Evolutionary conservation across 2,888 invertebrate genomes (phyloP).

Genomic region (Megaustenia siamemsis): DNA sequence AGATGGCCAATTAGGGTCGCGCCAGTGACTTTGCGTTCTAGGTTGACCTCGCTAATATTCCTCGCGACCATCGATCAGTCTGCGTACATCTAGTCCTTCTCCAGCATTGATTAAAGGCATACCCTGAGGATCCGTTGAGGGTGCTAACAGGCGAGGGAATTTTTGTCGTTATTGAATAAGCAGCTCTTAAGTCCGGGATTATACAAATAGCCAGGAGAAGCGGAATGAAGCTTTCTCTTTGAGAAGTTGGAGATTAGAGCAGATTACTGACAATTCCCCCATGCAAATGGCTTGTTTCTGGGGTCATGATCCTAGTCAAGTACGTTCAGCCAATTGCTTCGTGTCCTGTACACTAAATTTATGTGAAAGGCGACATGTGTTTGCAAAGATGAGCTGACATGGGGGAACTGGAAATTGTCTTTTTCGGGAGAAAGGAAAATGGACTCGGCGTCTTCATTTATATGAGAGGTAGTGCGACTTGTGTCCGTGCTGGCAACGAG

Average conservation of each 20-base stretch:
- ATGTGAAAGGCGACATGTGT: no score
- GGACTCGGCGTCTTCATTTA: no score
- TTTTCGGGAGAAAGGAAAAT: no score
- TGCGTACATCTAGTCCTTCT: not conserved
- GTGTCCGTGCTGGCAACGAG: no score
- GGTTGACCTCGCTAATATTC: not conserved
- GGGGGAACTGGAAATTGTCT: no score
- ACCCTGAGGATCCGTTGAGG: not conserved
- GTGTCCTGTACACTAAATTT: not conserved
- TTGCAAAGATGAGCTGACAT: no score
- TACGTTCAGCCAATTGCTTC: not conserved
- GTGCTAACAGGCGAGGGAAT: not conserved
- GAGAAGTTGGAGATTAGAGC: not conserved
- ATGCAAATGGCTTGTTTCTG: not conserved
- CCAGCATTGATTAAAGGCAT: not conserved
- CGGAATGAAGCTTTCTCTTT: no score
- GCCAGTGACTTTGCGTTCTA: not conserved
- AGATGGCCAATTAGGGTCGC: constrained; percentile 7
- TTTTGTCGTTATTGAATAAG: constrained; percentile 8
- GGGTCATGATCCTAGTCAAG: no score
- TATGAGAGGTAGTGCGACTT: no score
- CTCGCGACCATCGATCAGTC: not conserved
- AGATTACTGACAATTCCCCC: not conserved
- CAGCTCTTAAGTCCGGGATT: not conserved
- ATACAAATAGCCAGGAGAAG: not conserved